phyloP scores from a whole-genome alignment of 2,113 vertebrate genomes.

The Zosterops hypoxanthus region DNA sequence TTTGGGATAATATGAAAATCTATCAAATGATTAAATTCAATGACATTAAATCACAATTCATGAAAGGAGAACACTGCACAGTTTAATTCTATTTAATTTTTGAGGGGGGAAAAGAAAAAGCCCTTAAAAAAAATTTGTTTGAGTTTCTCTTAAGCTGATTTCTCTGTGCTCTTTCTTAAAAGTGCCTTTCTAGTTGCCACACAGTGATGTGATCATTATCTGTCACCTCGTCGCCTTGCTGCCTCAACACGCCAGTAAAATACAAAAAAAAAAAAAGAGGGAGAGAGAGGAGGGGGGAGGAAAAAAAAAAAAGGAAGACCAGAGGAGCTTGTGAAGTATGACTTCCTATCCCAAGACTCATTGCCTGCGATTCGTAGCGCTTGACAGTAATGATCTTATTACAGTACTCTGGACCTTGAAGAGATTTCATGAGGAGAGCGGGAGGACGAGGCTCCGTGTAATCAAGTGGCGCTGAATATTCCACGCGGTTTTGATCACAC shows the following conservation, averaged over 20 bases:
- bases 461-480: slow-evolving; percentile 83
- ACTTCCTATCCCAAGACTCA: slow-evolving; percentile 82
- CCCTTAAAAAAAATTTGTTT: slow-evolving; percentile 47
- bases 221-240: slow-evolving; percentile 75
- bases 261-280: slow-evolving; percentile 37
- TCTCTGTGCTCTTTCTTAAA: slow-evolving; percentile 77
- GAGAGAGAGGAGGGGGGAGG: not conserved
- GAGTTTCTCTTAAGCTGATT: slow-evolving; percentile 78
- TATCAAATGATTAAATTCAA: slow-evolving; percentile 73
- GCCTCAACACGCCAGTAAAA: slow-evolving; percentile 76
- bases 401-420: slow-evolving; percentile 85
- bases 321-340: slow-evolving; percentile 84
- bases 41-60: slow-evolving; percentile 64
- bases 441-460: slow-evolving; percentile 76
- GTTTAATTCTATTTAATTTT: slow-evolving; percentile 82
- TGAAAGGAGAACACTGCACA: slow-evolving; percentile 61
- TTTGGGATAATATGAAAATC: slow-evolving; percentile 67
- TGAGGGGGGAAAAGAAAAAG: not conserved
- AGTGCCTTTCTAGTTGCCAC: slow-evolving; percentile 80
- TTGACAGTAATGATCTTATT: slow-evolving; percentile 87
- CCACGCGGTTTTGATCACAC: slow-evolving; percentile 82
- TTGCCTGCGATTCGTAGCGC: slow-evolving; percentile 81
- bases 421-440: slow-evolving; percentile 82
- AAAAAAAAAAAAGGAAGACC: slow-evolving; percentile 45
- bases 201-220: slow-evolving; percentile 80